phyloP scores from a whole-genome alignment of 1,140 invertebrate species.

The Polypedilum pembai region DNA sequence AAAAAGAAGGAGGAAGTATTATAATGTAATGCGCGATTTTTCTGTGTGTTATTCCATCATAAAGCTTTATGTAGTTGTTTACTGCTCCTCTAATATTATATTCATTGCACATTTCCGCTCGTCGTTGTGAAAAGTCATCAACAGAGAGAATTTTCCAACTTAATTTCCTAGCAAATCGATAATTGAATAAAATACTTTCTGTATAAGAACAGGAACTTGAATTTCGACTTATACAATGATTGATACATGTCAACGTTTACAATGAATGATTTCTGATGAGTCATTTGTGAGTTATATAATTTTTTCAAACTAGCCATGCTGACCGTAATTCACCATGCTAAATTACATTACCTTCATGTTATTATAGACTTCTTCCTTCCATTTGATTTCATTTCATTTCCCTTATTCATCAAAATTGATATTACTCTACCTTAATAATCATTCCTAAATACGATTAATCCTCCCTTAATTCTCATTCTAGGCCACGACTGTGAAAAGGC shows the following conservation, averaged over 20 bases:
- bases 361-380: no score
- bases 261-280: no score
- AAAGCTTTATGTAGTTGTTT: constrained; percentile 28
- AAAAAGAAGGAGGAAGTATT: constrained; percentile 20
- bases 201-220: no score
- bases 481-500: no score
- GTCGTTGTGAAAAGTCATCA: constrained; percentile 14
- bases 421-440: not conserved
- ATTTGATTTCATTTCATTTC: not conserved
- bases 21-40: constrained; percentile 24
- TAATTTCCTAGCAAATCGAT: not conserved
- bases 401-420: not conserved
- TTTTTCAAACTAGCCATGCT: no score
- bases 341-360: no score
- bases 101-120: constrained; percentile 27
- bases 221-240: no score
- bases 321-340: no score
- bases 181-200: not conserved
- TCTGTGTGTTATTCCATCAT: constrained; percentile 27
- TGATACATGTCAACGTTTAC: no score
- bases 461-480: not conserved
- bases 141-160: not conserved
- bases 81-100: constrained; percentile 3
- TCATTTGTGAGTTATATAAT: no score
- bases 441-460: not conserved